Percentiles rank a stretch among this genome's conserved stretches.
Conservation (phyloP, 2,888 invertebrate species). For the Metalampra italica region DNA sequence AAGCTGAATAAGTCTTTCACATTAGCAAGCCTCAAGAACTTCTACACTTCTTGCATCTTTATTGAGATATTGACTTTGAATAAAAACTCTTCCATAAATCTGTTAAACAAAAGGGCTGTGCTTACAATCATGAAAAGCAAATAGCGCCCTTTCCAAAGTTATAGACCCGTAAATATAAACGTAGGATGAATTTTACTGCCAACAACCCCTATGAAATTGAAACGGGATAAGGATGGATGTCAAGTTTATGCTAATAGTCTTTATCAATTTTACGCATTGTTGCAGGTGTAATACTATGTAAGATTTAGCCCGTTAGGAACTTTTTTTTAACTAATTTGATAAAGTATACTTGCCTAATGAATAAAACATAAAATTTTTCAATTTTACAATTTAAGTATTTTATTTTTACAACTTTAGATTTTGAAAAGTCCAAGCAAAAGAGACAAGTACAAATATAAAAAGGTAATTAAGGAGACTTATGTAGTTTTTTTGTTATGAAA, state of each 20-base stretch:
- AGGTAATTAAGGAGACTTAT: background rate
- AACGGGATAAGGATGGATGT: too few relatives aligned
- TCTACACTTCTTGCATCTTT: background rate
- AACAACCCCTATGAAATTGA: background rate
- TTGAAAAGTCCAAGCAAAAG: too few relatives aligned
- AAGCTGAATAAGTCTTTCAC: too few relatives aligned
- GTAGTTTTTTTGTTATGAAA: background rate
- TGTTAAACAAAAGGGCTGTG: background rate
- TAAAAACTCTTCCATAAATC: background rate
- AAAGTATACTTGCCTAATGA: too few relatives aligned
- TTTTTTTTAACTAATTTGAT: background rate
- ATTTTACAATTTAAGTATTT: too few relatives aligned
- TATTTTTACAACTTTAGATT: too few relatives aligned
- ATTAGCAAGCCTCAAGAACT: background rate
- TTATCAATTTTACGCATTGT: too few relatives aligned
- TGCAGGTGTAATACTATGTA: too few relatives aligned
- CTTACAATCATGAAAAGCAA: background rate
- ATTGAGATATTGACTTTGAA: background rate
- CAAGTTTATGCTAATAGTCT: too few relatives aligned
- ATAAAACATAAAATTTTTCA: too few relatives aligned
- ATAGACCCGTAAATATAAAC: background rate
- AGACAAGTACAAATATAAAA: background rate
- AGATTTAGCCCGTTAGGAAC: too few relatives aligned
- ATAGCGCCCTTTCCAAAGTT: background rate
- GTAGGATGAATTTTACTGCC: background rate